phyloP scores from a whole-genome alignment of 2,888 invertebrate genomes.

The Idaea biselata region DNA sequence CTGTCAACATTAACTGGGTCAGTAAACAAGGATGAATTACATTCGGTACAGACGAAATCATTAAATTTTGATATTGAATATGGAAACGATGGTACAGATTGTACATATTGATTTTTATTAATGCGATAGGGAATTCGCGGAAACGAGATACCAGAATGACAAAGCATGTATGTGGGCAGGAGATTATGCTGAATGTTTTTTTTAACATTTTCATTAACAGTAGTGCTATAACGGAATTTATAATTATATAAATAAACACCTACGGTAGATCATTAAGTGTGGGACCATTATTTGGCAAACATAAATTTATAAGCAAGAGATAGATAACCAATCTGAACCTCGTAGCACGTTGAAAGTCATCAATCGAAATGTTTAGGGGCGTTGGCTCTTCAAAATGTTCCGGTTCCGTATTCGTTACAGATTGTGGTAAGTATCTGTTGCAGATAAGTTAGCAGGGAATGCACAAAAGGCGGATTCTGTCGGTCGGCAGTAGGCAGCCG shows the following conservation, averaged over 20 bases:
- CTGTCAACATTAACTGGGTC: constrained; percentile 74
- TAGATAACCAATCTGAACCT: neutral
- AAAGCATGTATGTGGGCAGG: neutral
- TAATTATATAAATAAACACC: neutral
- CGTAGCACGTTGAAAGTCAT: neutral
- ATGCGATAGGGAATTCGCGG: neutral
- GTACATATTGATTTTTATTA: constrained; percentile 18
- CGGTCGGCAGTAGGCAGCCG: constrained; percentile 54
- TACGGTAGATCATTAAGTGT: neutral
- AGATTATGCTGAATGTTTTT: neutral
- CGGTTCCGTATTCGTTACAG: neutral
- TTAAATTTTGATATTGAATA: constrained; percentile 47
- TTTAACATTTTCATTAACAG: neutral
- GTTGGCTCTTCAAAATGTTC: neutral
- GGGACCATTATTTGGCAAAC: neutral
- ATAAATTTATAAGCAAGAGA: neutral
- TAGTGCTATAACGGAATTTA: neutral
- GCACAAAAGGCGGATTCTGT: constrained; percentile 44
- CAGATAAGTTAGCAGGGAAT: constrained; percentile 37
- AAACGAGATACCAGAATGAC: neutral
- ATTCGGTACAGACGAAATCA: constrained; percentile 57
- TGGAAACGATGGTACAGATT: constrained; percentile 14
- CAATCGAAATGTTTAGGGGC: neutral
- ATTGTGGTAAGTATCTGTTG: constrained; percentile 28
- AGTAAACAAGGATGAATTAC: constrained; percentile 69